Conservation (phyloP, 2,797 vertebrate species). For the Brachyrhaphis roseni region DNA sequence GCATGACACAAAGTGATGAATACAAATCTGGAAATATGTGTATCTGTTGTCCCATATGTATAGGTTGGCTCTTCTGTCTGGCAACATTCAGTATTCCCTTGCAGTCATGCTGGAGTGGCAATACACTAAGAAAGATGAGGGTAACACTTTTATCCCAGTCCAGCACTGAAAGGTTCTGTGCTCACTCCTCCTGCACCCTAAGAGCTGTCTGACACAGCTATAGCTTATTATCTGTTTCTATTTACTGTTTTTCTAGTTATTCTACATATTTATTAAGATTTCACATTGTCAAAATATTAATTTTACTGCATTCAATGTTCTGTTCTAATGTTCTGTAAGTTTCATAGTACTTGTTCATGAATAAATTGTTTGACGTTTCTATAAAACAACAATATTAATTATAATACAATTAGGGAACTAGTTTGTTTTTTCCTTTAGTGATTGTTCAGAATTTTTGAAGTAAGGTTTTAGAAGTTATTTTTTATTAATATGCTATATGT, state of each 20-base stretch:
- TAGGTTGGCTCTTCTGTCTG: conserved; percentile 17
- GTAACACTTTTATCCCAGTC: conserved; percentile 19
- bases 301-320: neutral
- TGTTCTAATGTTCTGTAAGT: neutral
- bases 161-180: neutral
- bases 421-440: neutral
- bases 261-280: neutral
- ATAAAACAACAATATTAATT: neutral
- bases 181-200: conserved; percentile 3
- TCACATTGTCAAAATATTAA: neutral
- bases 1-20: conserved; percentile 11
- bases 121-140: conserved; percentile 25
- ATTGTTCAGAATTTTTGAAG: too few relatives aligned
- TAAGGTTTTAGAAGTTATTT: too few relatives aligned
- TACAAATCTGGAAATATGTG: conserved; percentile 24
- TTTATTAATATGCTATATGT: too few relatives aligned
- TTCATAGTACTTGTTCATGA: neutral
- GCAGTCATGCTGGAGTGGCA: conserved; percentile 17
- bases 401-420: neutral
- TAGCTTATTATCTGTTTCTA: neutral
- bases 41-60: conserved; percentile 23
- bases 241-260: neutral
- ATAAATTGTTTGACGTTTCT: neutral
- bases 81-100: conserved; percentile 16
- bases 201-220: neutral